A percentile compares a stretch with the other conserved stretches of the same genome.
Evolutionary conservation across 2,113 vertebrate genomes (phyloP).

Genomic region (Rhinopomastus cyanomelas): DNA sequence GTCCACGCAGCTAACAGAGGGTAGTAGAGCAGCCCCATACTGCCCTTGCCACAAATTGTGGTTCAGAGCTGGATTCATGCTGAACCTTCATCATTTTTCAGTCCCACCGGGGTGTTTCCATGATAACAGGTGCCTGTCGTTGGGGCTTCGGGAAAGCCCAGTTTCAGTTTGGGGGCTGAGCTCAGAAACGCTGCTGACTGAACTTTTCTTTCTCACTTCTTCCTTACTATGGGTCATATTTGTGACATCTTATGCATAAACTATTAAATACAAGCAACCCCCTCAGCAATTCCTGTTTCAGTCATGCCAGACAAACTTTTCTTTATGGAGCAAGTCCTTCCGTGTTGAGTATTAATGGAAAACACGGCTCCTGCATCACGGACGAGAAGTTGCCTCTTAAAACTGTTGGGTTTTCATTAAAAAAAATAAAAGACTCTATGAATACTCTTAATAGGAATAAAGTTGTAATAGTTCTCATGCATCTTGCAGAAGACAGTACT

Average conservation of each 20-base stretch:
- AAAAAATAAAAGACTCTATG: background rate
- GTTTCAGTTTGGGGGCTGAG: background rate
- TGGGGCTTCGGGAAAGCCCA: background rate
- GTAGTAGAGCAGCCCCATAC: background rate
- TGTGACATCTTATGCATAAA: background rate
- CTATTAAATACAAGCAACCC: background rate
- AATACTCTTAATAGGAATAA: background rate
- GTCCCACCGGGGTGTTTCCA: background rate
- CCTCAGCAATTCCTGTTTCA: background rate
- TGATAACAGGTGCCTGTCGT: background rate
- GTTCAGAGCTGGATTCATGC: background rate
- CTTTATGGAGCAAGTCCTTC: background rate
- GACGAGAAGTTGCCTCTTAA: background rate
- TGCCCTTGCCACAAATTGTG: background rate
- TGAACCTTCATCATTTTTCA: background rate
- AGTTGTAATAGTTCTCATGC: background rate
- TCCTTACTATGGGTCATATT: background rate
- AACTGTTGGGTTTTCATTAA: conserved; percentile 9
- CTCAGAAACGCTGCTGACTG: background rate
- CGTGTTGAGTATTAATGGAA: conserved; percentile 11
- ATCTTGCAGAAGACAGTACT: background rate
- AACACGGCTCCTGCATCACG: background rate
- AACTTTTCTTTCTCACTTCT: background rate
- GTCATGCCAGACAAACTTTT: background rate
- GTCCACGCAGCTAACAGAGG: background rate